Conservation (phyloP, 2,797 vertebrate species). For the Schizopygopsis pylzovi region DNA sequence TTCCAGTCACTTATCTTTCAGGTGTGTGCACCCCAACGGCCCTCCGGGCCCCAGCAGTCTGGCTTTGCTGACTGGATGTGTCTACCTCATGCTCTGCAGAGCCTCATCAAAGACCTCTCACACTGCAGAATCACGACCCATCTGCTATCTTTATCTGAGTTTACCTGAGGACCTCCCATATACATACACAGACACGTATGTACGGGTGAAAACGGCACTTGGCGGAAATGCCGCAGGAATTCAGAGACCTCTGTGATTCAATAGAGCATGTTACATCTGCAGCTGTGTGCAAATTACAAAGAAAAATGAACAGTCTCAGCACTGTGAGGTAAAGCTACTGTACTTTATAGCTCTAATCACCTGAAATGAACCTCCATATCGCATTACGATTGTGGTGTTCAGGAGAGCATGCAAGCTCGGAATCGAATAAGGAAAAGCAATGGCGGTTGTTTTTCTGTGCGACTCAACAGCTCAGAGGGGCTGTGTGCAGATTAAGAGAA, state of each 20-base stretch:
- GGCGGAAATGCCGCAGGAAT: constrained; percentile 13
- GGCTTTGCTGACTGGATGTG: constrained; percentile 27
- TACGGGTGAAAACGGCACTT: background rate
- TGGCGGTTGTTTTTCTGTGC: constrained; percentile 38
- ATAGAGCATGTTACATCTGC: constrained; percentile 12
- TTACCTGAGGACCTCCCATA: constrained; percentile 34
- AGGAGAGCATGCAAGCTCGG: constrained; percentile 39
- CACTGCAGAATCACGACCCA: constrained; percentile 41
- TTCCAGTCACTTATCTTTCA: constrained; percentile 66
- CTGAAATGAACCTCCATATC: constrained; percentile 43
- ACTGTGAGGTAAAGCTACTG: constrained; percentile 33
- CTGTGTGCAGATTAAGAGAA: constrained; percentile 44
- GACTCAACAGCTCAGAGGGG: constrained; percentile 35
- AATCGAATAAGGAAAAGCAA: constrained; percentile 27
- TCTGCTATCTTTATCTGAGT: constrained; percentile 20
- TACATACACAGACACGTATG: background rate
- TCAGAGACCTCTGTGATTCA: constrained; percentile 9
- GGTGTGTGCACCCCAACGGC: constrained; percentile 63
- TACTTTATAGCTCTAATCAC: constrained; percentile 40
- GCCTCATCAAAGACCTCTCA: constrained; percentile 39
- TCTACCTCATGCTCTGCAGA: constrained; percentile 34
- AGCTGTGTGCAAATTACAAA: constrained; percentile 14
- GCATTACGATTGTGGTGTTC: constrained; percentile 49
- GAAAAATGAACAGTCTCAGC: constrained; percentile 31
- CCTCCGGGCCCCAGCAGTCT: constrained; percentile 27